Percentiles rank a stretch among this genome's conserved stretches.
phyloP scores from a whole-genome alignment of 2,888 invertebrate species.

The Linnaemya vulpina region DNA sequence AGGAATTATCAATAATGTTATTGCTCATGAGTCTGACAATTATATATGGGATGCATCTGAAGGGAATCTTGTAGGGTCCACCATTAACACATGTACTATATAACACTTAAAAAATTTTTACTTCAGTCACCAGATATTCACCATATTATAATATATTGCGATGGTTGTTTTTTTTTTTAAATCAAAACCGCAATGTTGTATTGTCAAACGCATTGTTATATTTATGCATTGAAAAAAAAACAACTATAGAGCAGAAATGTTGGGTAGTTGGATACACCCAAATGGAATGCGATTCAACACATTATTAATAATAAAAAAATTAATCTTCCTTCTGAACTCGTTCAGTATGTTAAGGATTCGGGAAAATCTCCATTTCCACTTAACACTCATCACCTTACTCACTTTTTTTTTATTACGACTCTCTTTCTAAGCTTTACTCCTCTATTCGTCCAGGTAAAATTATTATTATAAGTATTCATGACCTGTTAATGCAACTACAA shows the following conservation, averaged over 20 bases:
- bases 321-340: too few relatives aligned
- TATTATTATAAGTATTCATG: too few relatives aligned
- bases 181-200: neutral
- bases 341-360: too few relatives aligned
- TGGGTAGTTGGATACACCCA: neutral
- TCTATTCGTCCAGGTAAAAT: too few relatives aligned
- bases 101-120: neutral
- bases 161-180: conserved; percentile 7
- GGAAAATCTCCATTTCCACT: too few relatives aligned
- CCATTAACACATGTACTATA: neutral
- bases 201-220: neutral
- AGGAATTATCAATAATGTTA: too few relatives aligned
- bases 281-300: neutral
- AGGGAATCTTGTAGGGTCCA: neutral
- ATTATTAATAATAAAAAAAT: conserved; percentile 3
- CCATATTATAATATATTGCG: neutral
- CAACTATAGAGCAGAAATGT: neutral
- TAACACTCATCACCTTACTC: too few relatives aligned
- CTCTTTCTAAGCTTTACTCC: too few relatives aligned
- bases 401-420: too few relatives aligned
- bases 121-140: neutral
- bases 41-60: neutral
- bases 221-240: neutral
- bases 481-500: too few relatives aligned
- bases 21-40: too few relatives aligned